phyloP scores from a whole-genome alignment of 1,140 invertebrate species.

The Neodiprion pinetum region DNA sequence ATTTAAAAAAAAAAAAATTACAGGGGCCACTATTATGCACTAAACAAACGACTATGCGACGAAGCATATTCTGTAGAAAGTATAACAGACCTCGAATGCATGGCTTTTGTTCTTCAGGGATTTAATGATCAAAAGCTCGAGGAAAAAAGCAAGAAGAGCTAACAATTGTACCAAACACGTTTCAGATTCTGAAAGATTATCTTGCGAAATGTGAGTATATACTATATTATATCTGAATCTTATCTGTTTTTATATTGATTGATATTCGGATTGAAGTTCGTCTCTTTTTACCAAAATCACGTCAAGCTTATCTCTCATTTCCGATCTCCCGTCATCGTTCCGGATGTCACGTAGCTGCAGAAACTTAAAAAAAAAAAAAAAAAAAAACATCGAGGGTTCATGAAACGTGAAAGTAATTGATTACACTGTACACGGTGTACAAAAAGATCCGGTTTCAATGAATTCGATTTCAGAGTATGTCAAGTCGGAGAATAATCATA shows the following conservation, averaged over 20 bases:
- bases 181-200: no score
- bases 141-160: no score
- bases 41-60: no score
- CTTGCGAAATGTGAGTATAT: no score
- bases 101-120: no score
- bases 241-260: neutral
- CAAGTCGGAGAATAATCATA: neutral
- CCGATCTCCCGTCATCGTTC: constrained; percentile 7
- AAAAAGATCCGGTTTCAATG: neutral
- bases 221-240: neutral
- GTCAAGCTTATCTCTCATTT: neutral
- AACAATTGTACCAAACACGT: no score
- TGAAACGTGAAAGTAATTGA: constrained; percentile 16
- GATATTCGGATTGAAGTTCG: constrained; percentile 14
- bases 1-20: no score
- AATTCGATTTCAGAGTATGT: neutral
- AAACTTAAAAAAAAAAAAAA: constrained; percentile 3
- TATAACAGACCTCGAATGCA: no score
- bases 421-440: neutral
- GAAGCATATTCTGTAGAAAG: no score
- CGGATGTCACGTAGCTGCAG: neutral
- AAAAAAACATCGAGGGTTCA: neutral
- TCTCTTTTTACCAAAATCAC: neutral
- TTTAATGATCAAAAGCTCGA: no score
- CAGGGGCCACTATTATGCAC: no score